A percentile compares a stretch with the other conserved stretches of the same genome.
Evolutionary conservation across 2,888 invertebrate species (phyloP).

Genomic region (Oscheius onirici): DNA sequence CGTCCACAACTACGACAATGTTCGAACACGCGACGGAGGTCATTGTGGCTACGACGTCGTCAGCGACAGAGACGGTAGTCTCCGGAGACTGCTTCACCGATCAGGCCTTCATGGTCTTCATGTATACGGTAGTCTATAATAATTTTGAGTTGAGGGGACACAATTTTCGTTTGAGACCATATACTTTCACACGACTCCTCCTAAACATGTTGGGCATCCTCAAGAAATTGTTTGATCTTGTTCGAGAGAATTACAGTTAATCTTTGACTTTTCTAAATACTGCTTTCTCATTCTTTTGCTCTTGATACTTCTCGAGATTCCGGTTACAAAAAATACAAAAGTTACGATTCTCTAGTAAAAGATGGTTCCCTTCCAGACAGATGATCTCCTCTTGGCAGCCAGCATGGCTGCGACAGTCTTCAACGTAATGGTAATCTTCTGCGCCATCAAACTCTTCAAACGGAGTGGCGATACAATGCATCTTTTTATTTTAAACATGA

Average conservation of each 20-base stretch:
- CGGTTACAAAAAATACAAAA: too few species aligned
- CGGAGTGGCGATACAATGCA: slow-evolving; percentile 71
- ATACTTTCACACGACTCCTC: too few species aligned
- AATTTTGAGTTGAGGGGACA: too few species aligned
- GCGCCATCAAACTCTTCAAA: slow-evolving; percentile 67
- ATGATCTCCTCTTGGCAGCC: slow-evolving; percentile 69
- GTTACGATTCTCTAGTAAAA: too few species aligned
- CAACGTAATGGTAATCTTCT: slow-evolving; percentile 70
- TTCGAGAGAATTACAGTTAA: too few species aligned
- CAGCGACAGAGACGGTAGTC: slow-evolving; percentile 6
- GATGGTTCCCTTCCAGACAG: slow-evolving; percentile 59
- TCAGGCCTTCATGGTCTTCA: slow-evolving; percentile 60
- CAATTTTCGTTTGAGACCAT: too few species aligned
- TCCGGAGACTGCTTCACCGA: slow-evolving; percentile 57
- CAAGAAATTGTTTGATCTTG: too few species aligned
- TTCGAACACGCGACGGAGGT: not conserved
- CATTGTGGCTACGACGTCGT: slow-evolving; percentile 1
- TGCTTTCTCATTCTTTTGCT: too few species aligned
- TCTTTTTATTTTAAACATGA: slow-evolving; percentile 70
- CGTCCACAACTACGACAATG: not conserved
- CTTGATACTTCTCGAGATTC: too few species aligned
- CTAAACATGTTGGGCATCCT: too few species aligned
- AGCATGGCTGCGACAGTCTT: slow-evolving; percentile 70
- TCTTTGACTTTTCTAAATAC: too few species aligned
- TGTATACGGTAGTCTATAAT: slow-evolving; percentile 61